Conservation (phyloP, 2,888 invertebrate species). For the Thymelicus acteon region DNA sequence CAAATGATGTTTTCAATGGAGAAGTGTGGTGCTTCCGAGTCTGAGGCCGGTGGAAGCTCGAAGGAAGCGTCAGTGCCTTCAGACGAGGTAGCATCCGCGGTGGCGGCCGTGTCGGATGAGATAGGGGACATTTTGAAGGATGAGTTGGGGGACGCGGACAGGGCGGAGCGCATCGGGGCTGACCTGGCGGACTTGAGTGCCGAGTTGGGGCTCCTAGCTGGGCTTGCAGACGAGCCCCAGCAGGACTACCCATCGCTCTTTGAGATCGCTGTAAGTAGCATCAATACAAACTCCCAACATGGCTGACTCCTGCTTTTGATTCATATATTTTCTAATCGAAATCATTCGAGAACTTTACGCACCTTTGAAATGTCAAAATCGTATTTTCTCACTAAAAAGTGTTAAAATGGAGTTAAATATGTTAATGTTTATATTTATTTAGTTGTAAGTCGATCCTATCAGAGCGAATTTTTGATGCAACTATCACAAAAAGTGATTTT, state of each 20-base stretch:
- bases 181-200: conserved; percentile 77
- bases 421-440: not conserved
- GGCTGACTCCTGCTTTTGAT: conserved; percentile 50
- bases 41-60: conserved; percentile 66
- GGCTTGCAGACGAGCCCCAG: conserved; percentile 70
- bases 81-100: conserved; percentile 75
- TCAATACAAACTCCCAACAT: conserved; percentile 50
- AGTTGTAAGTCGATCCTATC: not conserved
- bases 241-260: conserved; percentile 75
- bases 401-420: not conserved
- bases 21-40: conserved; percentile 72
- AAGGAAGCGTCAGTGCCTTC: conserved; percentile 65
- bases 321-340: conserved; percentile 27
- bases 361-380: conserved; percentile 16
- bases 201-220: conserved; percentile 74
- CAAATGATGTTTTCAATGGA: conserved; percentile 81
- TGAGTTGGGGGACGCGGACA: conserved; percentile 73
- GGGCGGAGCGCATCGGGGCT: conserved; percentile 74
- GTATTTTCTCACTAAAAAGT: not conserved
- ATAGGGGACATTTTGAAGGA: conserved; percentile 80
- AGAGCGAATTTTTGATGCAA: not conserved
- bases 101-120: conserved; percentile 77
- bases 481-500: not conserved
- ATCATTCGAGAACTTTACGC: conserved; percentile 5
- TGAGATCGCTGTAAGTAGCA: conserved; percentile 74